Evolutionary conservation across 2,888 invertebrate genomes (phyloP), one percentile per base, ranked within the genome.

Genomic region (Drosophila demipolita): DNA sequence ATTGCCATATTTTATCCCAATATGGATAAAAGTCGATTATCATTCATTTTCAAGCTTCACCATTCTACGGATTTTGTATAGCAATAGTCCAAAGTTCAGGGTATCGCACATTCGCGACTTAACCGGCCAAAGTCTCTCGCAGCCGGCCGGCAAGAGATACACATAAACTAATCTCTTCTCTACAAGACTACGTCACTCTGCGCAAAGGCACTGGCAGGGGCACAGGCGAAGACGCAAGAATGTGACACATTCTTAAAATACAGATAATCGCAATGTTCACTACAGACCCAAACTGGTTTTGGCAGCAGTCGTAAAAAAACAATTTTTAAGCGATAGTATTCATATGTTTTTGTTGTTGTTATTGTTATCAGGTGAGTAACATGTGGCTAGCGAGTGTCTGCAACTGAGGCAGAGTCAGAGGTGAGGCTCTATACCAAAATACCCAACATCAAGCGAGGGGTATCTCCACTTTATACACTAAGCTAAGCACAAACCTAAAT

Each of bases 301-400:
- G 38, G 62, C 77, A 82, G 61, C 62, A 69, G 45, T 57, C 59
- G 61, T 63, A 66, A 64, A 73, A 75, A 67, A 69, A 63, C 32
- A 71, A 71, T 55, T 63, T 32, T 61, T 26, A 58, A 61, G 66
- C 65, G 74, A 87, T 83, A 80, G 78, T 66, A 60, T 66, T 58
- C 11, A 32, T 38, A 40, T 11, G 49, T 63, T n/a, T 66, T 23
- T 33, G 23, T 42, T 65, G 33, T 61, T 62, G 23, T 62, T 62
- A 15, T 67, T 66, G 48, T 57, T 73, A 84, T 89, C 90, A 89
- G 78, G 71, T 89, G 72, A 81, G 69, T 72, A 80, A 63, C 90
- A 87, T 90, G 90, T 73, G 87, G 52, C 53, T 40, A 52, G 53
- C 70, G 86, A 88, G 69, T 87, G 87, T 88, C 89, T 90, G 72